Conservation (phyloP, 2,113 vertebrate species). For the Nymphicus hollandicus region DNA sequence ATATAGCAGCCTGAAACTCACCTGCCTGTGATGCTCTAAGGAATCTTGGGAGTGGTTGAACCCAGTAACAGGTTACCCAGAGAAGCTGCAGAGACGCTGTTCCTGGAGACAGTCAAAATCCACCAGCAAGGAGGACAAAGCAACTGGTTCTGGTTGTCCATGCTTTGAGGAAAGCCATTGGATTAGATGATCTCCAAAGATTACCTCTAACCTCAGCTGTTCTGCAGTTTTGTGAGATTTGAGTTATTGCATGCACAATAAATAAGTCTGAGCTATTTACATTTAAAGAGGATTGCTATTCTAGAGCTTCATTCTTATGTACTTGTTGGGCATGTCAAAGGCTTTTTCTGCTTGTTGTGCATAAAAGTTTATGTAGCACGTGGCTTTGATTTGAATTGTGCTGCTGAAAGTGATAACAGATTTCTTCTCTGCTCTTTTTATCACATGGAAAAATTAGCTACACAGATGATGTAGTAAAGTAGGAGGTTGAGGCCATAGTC, state of each 20-base stretch:
- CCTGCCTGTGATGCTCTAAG: not conserved
- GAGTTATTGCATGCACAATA: not conserved
- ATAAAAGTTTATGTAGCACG: not conserved
- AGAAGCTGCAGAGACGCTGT: not conserved
- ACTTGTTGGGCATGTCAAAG: not conserved
- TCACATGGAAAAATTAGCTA: not conserved
- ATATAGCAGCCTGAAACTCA: not conserved
- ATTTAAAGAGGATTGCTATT: not conserved
- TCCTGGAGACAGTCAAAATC: not conserved
- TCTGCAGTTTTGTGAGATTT: not conserved
- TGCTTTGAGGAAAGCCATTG: not conserved
- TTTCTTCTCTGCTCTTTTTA: not conserved
- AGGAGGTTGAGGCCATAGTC: not conserved
- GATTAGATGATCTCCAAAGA: not conserved
- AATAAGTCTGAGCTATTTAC: not conserved
- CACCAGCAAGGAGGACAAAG: not conserved
- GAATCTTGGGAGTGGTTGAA: not conserved
- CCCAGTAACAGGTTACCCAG: not conserved
- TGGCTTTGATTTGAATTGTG: not conserved
- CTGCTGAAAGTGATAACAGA: not conserved
- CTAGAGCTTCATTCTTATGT: not conserved
- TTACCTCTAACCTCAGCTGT: not conserved
- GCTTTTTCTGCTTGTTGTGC: not conserved
- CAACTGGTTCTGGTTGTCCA: not conserved
- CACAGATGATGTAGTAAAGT: not conserved